A percentile compares a stretch with the other conserved stretches of the same genome.
Conservation (phyloP, 2,113 vertebrate genomes). For the Charadrius vociferus region DNA sequence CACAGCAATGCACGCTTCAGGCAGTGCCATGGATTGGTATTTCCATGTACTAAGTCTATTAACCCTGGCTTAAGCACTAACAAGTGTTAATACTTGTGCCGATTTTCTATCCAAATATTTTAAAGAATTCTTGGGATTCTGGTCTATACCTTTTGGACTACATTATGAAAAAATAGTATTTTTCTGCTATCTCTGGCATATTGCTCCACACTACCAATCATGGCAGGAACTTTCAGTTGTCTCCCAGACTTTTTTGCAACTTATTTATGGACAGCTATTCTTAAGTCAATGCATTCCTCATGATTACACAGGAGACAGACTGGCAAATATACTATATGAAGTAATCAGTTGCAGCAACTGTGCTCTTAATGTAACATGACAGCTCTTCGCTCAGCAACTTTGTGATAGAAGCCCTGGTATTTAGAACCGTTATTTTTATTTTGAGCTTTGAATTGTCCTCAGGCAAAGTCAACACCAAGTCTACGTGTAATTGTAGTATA, state of each 20-base stretch:
- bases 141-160: neutral
- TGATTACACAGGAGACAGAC: neutral
- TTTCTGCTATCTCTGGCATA: neutral
- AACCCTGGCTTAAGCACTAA: neutral
- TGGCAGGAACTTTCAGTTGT: neutral
- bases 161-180: neutral
- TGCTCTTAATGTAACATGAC: neutral
- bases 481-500: neutral
- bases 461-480: neutral
- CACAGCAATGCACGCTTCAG: neutral
- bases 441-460: neutral
- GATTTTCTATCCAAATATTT: neutral
- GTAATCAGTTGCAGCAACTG: neutral
- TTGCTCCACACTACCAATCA: neutral
- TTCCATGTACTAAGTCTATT: neutral
- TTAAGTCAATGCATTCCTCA: neutral
- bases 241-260: neutral
- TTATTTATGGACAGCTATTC: neutral
- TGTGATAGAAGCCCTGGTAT: neutral
- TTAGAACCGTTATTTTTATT: constrained; percentile 12
- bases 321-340: neutral
- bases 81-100: neutral
- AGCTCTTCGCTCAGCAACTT: neutral
- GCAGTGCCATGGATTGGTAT: neutral
- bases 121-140: neutral